A percentile compares a stretch with the other conserved stretches of the same genome.
Evolutionary conservation across 2,888 invertebrate genomes (phyloP).

Genomic region (Anticlea derivata): DNA sequence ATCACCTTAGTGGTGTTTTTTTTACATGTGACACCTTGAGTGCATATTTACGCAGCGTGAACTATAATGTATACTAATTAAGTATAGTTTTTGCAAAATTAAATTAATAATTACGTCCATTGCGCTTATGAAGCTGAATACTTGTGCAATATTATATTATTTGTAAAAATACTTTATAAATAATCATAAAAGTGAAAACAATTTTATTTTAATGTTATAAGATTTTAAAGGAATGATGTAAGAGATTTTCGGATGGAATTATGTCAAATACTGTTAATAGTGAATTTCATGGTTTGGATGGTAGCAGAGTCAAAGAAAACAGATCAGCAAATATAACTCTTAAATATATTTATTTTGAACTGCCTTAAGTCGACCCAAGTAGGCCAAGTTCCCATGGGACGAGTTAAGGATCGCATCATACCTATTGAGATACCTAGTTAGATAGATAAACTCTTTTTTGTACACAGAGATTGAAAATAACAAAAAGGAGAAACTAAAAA

Average conservation of each 20-base stretch:
- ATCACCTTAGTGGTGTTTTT: no score
- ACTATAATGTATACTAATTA: background rate
- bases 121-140: conserved; percentile 63
- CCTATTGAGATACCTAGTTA: no score
- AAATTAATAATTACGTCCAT: conserved; percentile 61
- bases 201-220: conserved; percentile 16
- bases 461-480: no score
- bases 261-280: conserved; percentile 53
- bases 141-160: conserved; percentile 57
- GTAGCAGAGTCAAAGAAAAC: conserved; percentile 19
- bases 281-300: conserved; percentile 25
- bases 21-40: no score
- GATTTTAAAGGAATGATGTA: conserved; percentile 29
- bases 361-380: no score
- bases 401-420: no score
- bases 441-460: no score
- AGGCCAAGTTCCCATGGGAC: no score
- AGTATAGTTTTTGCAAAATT: conserved; percentile 33
- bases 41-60: background rate
- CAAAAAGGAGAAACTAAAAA: no score
- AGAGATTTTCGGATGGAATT: conserved; percentile 38
- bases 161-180: no score
- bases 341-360: no score
- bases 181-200: background rate
- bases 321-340: no score